Conservation (phyloP, 2,797 vertebrate genomes). For the Sphenopsis melanotis region DNA sequence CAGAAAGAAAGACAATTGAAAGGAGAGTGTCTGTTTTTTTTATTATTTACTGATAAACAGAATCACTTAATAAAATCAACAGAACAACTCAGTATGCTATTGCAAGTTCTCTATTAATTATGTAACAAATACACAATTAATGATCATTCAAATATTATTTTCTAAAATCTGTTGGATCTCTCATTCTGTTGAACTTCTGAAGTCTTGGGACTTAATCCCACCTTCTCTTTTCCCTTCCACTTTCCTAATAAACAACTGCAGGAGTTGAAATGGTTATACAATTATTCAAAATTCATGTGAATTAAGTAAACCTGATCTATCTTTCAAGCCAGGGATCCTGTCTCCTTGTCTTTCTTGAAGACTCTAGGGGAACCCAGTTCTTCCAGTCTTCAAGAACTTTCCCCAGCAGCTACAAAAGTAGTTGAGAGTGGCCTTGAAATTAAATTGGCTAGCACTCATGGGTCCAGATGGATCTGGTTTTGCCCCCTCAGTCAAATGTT, state of each 20-base stretch:
- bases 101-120: background rate
- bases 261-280: background rate
- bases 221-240: background rate
- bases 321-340: background rate
- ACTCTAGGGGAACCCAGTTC: background rate
- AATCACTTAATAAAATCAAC: background rate
- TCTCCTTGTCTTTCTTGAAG: background rate
- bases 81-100: background rate
- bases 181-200: background rate
- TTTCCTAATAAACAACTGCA: background rate
- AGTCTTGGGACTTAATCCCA: background rate
- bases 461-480: background rate
- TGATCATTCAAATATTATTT: background rate
- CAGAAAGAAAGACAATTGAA: background rate
- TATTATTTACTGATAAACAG: background rate
- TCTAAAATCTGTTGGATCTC: background rate
- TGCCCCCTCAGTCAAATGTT: background rate
- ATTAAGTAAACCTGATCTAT: background rate
- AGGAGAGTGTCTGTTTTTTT: accelerated
- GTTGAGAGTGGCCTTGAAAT: background rate
- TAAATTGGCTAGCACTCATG: background rate
- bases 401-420: background rate
- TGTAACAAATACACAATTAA: background rate
- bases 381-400: background rate
- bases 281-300: background rate